Percentiles rank a stretch among this genome's conserved stretches.
Conservation (phyloP, 2,888 invertebrate species). For the Drosophila meridionalis region DNA sequence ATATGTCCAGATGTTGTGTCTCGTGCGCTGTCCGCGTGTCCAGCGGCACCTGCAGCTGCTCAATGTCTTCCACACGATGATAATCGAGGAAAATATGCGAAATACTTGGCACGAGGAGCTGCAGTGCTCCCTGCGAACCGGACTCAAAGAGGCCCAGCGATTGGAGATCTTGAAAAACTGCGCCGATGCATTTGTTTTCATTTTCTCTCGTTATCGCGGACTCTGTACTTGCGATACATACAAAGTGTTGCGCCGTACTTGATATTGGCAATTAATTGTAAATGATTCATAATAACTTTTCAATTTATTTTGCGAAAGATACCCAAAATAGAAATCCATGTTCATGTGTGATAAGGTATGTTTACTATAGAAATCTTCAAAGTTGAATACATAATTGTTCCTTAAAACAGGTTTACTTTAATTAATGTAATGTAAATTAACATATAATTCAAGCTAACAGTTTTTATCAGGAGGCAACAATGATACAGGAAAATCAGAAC, state of each 20-base stretch:
- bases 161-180: conserved; percentile 49
- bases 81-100: conserved; percentile 57
- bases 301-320: not conserved
- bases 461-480: too few species aligned
- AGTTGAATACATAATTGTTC: not conserved
- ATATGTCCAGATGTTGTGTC: conserved; percentile 66
- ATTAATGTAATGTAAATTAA: not conserved
- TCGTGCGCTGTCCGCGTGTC: conserved; percentile 67
- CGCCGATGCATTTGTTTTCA: conserved; percentile 64
- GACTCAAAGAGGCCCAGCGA: conserved; percentile 55
- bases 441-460: too few species aligned
- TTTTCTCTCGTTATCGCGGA: conserved; percentile 71
- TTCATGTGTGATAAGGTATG: not conserved
- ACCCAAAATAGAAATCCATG: not conserved
- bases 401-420: not conserved
- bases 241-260: conserved; percentile 56
- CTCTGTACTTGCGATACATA: conserved; percentile 69
- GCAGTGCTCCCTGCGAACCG: conserved; percentile 50
- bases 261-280: not conserved
- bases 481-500: too few species aligned
- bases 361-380: not conserved
- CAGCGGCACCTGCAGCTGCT: conserved; percentile 61
- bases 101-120: conserved; percentile 76
- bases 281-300: not conserved
- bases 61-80: conserved; percentile 54